phyloP scores from a whole-genome alignment of 2,113 vertebrate species.

The Silurus asotus region DNA sequence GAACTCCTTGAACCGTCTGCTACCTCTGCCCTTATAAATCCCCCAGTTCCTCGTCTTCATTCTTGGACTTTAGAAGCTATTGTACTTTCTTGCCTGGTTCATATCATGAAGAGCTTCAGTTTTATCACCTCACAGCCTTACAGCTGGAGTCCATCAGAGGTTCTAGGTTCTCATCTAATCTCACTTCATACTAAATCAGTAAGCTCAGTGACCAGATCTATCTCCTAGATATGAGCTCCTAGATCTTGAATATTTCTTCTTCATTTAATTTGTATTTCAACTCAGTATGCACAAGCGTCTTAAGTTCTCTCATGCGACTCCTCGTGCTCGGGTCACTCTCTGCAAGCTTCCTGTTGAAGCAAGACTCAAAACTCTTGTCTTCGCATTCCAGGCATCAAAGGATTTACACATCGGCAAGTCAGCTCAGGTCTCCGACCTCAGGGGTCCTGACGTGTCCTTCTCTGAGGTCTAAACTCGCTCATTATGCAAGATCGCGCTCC shows the following conservation, averaged over 20 bases:
- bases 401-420: neutral
- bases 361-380: neutral
- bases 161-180: neutral
- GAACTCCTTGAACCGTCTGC: neutral
- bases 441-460: slow-evolving; percentile 13
- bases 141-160: neutral
- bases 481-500: neutral
- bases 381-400: slow-evolving; percentile 16
- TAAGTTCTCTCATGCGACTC: neutral
- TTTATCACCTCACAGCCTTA: neutral
- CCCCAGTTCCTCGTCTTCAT: neutral
- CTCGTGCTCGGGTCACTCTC: neutral
- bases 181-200: neutral
- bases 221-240: no score
- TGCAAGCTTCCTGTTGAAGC: neutral
- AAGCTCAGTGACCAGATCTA: neutral
- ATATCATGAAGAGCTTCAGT: neutral
- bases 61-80: neutral
- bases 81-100: neutral
- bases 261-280: neutral
- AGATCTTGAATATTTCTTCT: neutral
- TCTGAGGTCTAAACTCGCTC: neutral
- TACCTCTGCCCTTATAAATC: neutral
- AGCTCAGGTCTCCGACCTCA: slow-evolving; percentile 1
- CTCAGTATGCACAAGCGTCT: no score